Percentiles rank a stretch among this genome's conserved stretches.
Conservation (phyloP, 2,797 vertebrate genomes). For the Danio aesculapii region DNA sequence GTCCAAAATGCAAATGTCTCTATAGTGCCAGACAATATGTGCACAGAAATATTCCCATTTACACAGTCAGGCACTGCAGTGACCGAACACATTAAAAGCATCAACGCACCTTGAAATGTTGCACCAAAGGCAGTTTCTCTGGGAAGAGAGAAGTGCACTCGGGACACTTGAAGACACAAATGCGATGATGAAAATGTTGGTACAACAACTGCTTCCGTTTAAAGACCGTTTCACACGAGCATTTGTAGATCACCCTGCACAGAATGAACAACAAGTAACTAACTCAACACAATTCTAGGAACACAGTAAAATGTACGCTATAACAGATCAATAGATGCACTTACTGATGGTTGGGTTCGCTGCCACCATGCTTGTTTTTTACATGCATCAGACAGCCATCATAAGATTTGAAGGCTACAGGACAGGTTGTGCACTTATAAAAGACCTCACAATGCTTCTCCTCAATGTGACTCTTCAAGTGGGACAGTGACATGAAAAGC, state of each 20-base stretch:
- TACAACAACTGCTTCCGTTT: slow-evolving; percentile 92
- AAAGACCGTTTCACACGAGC: slow-evolving; percentile 94
- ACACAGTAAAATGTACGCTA: background rate
- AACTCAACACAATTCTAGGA: slow-evolving; percentile 6
- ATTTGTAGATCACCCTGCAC: slow-evolving; percentile 94
- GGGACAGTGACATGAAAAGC: slow-evolving; percentile 87
- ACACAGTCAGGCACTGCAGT: background rate
- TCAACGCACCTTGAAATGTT: slow-evolving; percentile 92
- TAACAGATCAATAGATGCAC: slow-evolving; percentile 62
- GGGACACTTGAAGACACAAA: slow-evolving; percentile 94
- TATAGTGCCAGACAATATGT: background rate
- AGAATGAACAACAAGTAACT: slow-evolving; percentile 11
- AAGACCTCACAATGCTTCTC: slow-evolving; percentile 94
- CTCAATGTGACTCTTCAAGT: slow-evolving; percentile 92
- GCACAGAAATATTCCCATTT: background rate
- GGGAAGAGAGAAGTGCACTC: slow-evolving; percentile 91
- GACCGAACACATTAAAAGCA: background rate
- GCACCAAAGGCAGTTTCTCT: slow-evolving; percentile 92
- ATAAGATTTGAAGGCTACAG: slow-evolving; percentile 93
- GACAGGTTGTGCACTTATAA: slow-evolving; percentile 93
- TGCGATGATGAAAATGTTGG: slow-evolving; percentile 93
- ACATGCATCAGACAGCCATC: slow-evolving; percentile 86
- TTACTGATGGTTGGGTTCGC: slow-evolving; percentile 85
- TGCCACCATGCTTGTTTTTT: slow-evolving; percentile 83
- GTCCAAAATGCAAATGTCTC: slow-evolving; percentile 10